These are phyloP conservation scores for Rhagonycha lutea DNA, from an alignment of 2,888 invertebrate species.

Conservation along the genomic window DNA sequence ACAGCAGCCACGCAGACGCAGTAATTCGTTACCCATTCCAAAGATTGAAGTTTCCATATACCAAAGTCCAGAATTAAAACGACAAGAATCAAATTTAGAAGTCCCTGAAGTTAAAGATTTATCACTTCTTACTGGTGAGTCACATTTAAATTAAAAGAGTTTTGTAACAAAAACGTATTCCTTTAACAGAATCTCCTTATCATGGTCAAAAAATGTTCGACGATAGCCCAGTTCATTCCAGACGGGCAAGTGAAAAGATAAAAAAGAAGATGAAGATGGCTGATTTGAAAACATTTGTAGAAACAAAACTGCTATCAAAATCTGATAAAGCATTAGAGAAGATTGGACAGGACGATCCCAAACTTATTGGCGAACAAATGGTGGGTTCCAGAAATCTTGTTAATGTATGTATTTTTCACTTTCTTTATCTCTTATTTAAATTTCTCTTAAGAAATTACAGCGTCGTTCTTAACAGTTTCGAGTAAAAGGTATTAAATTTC, in stretches of 20 bases:
- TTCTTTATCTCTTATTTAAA: slow-evolving; percentile 8
- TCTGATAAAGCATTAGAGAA: slow-evolving; percentile 90
- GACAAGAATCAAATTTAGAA: slow-evolving; percentile 61
- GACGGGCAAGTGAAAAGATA: slow-evolving; percentile 80
- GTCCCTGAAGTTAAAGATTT: slow-evolving; percentile 74
- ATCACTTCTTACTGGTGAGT: slow-evolving; percentile 63
- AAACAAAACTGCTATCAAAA: slow-evolving; percentile 87
- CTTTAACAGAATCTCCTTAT: slow-evolving; percentile 55
- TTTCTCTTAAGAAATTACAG: neutral
- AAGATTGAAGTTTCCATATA: slow-evolving; percentile 89
- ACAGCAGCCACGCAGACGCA: slow-evolving; percentile 81
- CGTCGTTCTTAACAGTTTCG: neutral
- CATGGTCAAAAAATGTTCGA: slow-evolving; percentile 51
- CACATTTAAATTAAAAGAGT: slow-evolving; percentile 16
- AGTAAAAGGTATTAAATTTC: neutral
- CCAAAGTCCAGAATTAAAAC: slow-evolving; percentile 74
- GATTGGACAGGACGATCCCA: slow-evolving; percentile 78
- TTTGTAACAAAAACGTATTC: neutral
- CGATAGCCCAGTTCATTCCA: slow-evolving; percentile 56
- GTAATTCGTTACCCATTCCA: slow-evolving; percentile 91
- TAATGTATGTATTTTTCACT: slow-evolving; percentile 48
- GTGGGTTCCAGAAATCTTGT: slow-evolving; percentile 60
- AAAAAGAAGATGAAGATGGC: slow-evolving; percentile 90
- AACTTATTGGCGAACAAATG: slow-evolving; percentile 62
- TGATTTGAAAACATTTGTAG: slow-evolving; percentile 88